Evolutionary conservation across 2,113 vertebrate genomes (phyloP).

Genomic region (Pimephales promelas): DNA sequence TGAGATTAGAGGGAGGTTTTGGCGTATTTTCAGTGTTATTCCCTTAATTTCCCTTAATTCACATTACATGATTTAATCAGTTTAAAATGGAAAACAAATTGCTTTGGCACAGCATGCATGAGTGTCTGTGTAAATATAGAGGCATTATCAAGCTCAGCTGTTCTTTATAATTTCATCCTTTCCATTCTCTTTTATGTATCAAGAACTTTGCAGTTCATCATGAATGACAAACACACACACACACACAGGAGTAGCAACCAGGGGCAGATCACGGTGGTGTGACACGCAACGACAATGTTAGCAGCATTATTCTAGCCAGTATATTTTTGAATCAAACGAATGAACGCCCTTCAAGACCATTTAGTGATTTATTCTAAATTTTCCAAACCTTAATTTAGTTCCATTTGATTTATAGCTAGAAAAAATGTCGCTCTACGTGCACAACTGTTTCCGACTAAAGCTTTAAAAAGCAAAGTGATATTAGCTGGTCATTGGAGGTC

Average conservation of each 20-base stretch:
- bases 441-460: slow-evolving; percentile 11
- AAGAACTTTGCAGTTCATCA: not conserved
- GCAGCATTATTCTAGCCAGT: not conserved
- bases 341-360: not conserved
- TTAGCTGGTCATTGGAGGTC: slow-evolving; percentile 37
- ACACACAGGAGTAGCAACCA: not conserved
- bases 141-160: slow-evolving; percentile 25
- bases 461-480: slow-evolving; percentile 40
- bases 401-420: not conserved
- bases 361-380: slow-evolving; percentile 6
- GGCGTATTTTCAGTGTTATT: not conserved
- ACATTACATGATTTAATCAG: slow-evolving; percentile 46
- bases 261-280: not conserved
- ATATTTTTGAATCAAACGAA: not conserved
- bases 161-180: not conserved
- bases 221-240: not conserved
- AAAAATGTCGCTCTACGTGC: not conserved
- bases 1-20: slow-evolving; percentile 9
- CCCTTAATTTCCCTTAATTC: slow-evolving; percentile 2
- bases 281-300: not conserved
- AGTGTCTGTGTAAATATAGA: slow-evolving; percentile 5
- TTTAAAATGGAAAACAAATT: slow-evolving; percentile 46
- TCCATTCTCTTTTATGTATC: not conserved
- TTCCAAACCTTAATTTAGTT: not conserved
- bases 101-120: slow-evolving; percentile 38